Base-by-base conservation (phyloP, 2,113 vertebrate species). In the Lophochroa leadbeateri region DNA sequence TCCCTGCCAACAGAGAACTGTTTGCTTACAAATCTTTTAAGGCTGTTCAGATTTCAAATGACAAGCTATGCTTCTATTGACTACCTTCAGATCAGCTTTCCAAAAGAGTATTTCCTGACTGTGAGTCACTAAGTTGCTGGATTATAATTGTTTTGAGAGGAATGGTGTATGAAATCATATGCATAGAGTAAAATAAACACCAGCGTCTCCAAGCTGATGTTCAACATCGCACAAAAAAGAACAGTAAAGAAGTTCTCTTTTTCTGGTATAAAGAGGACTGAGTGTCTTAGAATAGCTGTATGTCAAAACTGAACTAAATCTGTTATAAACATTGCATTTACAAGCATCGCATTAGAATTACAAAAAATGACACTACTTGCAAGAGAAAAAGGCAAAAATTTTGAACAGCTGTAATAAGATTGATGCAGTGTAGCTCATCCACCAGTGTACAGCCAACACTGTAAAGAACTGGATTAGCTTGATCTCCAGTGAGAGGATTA, bases 11-110 rank as follows among this genome's bases (percentile, higher is more conserved):
- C 74, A 67, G 0, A 1, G 53, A 96, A 89, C 47, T 90, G 55
- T 88, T 97, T 93, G 94, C 89, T 96, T 96, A 91, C 67, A 96
- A 96, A 96, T 94, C 91, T 76, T 92, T 95, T 95, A 97, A 96
- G 74, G 68, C 72, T 94, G 96, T 97, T 94, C 96, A 91, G 90
- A 97, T 97, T 97, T 95, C 68, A 63, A 97, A 95, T 85, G 88
- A 96, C 80, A 97, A 90, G 70, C 49, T 88, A 80, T 65, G 60
- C 50, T 94, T 90, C 86, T 70, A 86, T 68, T 90, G 79, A 91
- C 72, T 71, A 69, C 81, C 43, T 95, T 72, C 65, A 81, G 61
- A 94, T 39, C 19, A 16, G 78, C 50, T 50, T 95, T 87, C 70
- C 53, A 79, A 85, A 76, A 55, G 83, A 84, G 4, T 58, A 79